Conservation (phyloP, 2,113 vertebrate species). For the Catharus bicknelli region DNA sequence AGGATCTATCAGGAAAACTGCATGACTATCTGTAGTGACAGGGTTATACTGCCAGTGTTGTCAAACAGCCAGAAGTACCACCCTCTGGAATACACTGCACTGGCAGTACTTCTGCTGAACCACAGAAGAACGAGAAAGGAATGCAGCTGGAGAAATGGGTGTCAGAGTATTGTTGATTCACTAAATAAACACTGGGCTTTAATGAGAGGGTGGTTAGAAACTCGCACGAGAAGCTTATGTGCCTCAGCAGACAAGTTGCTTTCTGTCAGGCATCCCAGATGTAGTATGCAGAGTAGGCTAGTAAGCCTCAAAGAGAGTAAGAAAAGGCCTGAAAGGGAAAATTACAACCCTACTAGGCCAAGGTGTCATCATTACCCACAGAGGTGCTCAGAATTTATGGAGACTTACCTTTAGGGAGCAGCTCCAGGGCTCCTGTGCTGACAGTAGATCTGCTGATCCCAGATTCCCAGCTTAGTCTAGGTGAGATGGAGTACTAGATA, state of each 20-base stretch:
- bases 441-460: background rate
- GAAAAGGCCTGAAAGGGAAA: background rate
- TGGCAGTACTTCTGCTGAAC: background rate
- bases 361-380: background rate
- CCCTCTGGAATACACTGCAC: background rate
- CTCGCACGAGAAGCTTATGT: background rate
- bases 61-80: background rate
- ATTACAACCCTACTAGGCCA: background rate
- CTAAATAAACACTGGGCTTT: background rate
- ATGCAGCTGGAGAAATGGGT: background rate
- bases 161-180: background rate
- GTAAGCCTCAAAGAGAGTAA: background rate
- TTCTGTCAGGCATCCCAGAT: background rate
- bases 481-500: background rate
- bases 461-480: background rate
- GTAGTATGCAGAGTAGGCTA: background rate
- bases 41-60: background rate
- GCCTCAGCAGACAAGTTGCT: accelerated
- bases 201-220: background rate
- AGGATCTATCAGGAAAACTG: background rate
- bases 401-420: background rate
- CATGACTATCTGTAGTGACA: accelerated
- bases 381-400: background rate
- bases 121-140: background rate
- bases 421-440: background rate